Evolutionary conservation across 2,797 vertebrate species (phyloP), one percentile per base, ranked within the genome.

Genomic region (Rhodeus uyekii): DNA sequence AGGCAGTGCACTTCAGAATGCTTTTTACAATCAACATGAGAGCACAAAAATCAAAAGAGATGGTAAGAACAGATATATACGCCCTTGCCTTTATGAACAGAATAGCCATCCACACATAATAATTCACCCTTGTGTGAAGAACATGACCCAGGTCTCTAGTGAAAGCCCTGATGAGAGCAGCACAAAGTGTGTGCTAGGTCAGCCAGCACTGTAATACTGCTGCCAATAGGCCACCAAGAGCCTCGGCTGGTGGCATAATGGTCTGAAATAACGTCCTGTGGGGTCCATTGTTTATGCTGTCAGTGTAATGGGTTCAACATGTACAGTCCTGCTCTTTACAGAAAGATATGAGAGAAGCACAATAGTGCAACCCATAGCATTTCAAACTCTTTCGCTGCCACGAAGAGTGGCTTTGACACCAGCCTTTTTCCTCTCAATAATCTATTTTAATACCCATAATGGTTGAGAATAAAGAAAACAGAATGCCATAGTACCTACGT

Each of bases 201-300:
- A 60, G 50, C 32, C 36, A 80, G 64, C 24, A 18, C 78, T 73
- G 44, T 39, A 55, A 24, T 72, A 39, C 19, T 72, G 44, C 22
- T 53, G 73, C 73, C 73, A 69, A 64, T 64, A 58, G 73, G 63
- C 63, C 73, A 76, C 67, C 36, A 44, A 44, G 36, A 29, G 64
- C 39, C 12, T 69, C 8, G 27, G 55, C 55, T 36, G 48, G 78
- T 76, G 61, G 64, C 53, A 81, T 71, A 73, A 78, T 72, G 74
- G 58, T 42, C 63, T 36, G 44, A 44, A 67, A 82, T 19, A 44
- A 12, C 16, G 46, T 58, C 39, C 27, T 42, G 53, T 69, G 80
- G 48, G 80, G 60, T 46, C 63, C 13, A 48, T 69, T 78, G 79
- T 81, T 85, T 71, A 83, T 4, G 27, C 58, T 64, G 71, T 76